Percentiles rank a stretch among this genome's conserved stretches.
Evolutionary conservation across 2,888 invertebrate genomes (phyloP).

Genomic region (Tachina grossa): DNA sequence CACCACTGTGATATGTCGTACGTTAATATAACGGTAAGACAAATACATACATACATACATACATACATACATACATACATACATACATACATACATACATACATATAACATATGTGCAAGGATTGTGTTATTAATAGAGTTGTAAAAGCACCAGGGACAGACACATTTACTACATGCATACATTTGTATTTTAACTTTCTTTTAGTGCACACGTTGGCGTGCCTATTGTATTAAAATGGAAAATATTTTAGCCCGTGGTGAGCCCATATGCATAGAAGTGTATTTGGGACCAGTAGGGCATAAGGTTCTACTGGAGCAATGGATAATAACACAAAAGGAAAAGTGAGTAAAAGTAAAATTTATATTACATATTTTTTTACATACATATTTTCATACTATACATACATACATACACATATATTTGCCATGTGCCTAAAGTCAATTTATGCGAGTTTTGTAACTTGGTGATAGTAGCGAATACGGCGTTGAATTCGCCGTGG

Average conservation of each 20-base stretch:
- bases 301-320: constrained; percentile 82
- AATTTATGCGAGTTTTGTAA: too few relatives aligned
- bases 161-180: background rate
- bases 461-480: too few relatives aligned
- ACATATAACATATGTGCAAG: background rate
- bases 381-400: background rate
- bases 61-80: background rate
- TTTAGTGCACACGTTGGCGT: constrained; percentile 82
- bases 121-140: background rate
- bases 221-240: constrained; percentile 82
- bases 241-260: constrained; percentile 80
- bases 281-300: constrained; percentile 82
- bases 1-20: constrained; percentile 83
- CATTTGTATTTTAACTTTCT: constrained; percentile 21
- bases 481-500: too few relatives aligned
- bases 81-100: background rate
- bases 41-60: background rate
- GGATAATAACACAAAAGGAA: constrained; percentile 82
- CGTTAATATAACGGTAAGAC: constrained; percentile 82
- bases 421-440: too few relatives aligned
- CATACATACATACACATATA: background rate
- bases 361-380: background rate
- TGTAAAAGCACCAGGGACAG: background rate
- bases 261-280: constrained; percentile 82
- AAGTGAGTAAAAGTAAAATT: constrained; percentile 76